Evolutionary conservation across 2,888 invertebrate genomes (phyloP).

Genomic region (Lobophora halterata): DNA sequence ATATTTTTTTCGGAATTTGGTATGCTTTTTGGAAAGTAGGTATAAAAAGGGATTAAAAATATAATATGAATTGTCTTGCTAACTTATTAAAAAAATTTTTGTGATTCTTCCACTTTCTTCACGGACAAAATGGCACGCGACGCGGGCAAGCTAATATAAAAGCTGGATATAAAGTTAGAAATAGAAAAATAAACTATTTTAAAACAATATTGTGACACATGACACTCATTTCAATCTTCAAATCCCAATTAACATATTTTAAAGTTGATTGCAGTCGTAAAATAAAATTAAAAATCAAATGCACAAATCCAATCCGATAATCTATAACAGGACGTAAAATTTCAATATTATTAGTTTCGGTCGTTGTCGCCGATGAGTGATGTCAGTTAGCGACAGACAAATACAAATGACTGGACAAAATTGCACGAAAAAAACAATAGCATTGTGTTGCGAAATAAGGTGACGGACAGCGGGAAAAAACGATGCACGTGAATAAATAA

Average conservation of each 20-base stretch:
- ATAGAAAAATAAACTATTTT: constrained; percentile 20
- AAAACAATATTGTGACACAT: constrained; percentile 29
- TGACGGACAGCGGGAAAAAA: constrained; percentile 20
- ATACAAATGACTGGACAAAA: constrained; percentile 47
- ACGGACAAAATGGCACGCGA: no score
- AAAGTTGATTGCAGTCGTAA: constrained; percentile 32
- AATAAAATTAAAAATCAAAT: constrained; percentile 27
- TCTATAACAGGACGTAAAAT: constrained; percentile 38
- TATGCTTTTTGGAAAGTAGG: no score
- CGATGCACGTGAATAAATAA: constrained; percentile 16
- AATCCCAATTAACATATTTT: constrained; percentile 20
- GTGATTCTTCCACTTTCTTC: no score
- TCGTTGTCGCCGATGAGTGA: constrained; percentile 70
- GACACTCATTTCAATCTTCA: constrained; percentile 25
- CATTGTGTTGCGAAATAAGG: constrained; percentile 19
- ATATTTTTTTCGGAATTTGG: no score
- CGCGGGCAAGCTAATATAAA: no score
- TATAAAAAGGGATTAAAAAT: no score
- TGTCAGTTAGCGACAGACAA: constrained; percentile 62
- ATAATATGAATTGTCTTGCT: no score
- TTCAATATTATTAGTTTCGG: constrained; percentile 67
- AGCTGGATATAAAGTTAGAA: constrained; percentile 10
- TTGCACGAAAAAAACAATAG: constrained; percentile 31
- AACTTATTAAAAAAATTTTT: no score
- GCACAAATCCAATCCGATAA: constrained; percentile 24